Evolutionary conservation across 2,113 vertebrate genomes (phyloP).

Genomic region (Nannobrachium achirus): DNA sequence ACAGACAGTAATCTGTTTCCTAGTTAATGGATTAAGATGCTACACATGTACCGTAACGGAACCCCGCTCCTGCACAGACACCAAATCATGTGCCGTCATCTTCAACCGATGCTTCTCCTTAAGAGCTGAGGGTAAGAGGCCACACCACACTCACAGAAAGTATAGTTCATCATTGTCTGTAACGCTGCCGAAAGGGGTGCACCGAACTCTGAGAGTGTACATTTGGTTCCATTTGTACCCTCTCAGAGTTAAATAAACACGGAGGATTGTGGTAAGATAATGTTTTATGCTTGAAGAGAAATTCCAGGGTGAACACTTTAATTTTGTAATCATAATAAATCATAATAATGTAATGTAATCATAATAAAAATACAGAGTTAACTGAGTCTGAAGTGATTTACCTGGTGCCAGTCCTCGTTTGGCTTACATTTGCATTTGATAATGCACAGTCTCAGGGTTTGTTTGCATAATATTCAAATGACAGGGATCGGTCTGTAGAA

Average conservation of each 20-base stretch:
- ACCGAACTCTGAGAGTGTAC: too few species aligned
- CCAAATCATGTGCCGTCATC: conserved; percentile 27
- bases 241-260: too few species aligned
- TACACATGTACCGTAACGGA: conserved; percentile 33
- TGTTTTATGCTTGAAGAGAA: too few species aligned
- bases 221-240: too few species aligned
- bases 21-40: conserved; percentile 62
- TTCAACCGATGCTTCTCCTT: conserved; percentile 57
- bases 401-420: conserved; percentile 11
- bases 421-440: conserved; percentile 50
- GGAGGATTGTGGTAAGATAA: too few species aligned
- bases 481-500: conserved; percentile 48
- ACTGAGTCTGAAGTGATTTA: conserved; percentile 10
- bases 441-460: conserved; percentile 24
- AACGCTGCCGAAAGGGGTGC: too few species aligned
- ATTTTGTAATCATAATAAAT: too few species aligned
- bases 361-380: too few species aligned
- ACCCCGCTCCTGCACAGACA: conserved; percentile 47
- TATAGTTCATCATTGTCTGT: too few species aligned
- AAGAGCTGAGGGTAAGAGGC: conserved; percentile 27
- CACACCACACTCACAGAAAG: not conserved
- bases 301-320: not conserved
- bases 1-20: conserved; percentile 19
- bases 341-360: not conserved
- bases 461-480: conserved; percentile 72